Base-by-base conservation (phyloP, 2,113 vertebrate genomes). In the Campylorhamphus procurvoides region DNA sequence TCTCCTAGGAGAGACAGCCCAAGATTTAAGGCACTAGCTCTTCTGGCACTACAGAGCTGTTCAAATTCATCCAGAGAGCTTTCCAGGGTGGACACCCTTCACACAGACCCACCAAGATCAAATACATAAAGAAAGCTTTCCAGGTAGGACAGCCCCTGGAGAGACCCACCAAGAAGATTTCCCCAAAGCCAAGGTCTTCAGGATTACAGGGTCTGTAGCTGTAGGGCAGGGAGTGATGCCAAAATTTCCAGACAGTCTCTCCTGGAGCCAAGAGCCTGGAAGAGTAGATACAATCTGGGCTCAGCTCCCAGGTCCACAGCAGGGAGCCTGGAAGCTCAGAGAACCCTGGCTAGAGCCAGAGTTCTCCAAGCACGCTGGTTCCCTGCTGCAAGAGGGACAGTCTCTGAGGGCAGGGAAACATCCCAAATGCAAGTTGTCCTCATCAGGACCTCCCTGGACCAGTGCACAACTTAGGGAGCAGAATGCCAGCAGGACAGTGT, bases 231-330 rank as follows among this genome's bases (percentile, higher is more conserved):
- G 89, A 96, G 18, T 5, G 18, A 66, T 91, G 96, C 96, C 96
- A 95, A 29, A 84, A 84, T 84, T 96, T 96, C 77, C 96, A 97
- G 95, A 96, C 96, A 89, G 91, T 33, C 46, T 95, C 77, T 96
- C 44, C n/a, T 76, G 89, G 66, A 95, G 96, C 96, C 96, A 97
- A 92, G 84, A 95, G 77, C 84, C 80, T 97, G 91, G 86, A 96
- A 96, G 89, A 94, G 89, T 44, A 93, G 95, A 94, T 96, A 89
- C 35, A 94, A 96, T 84, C 91, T 97, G 94, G 96, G 96, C 96
- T 96, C 84, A 79, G 93, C 53, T 97, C 95, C 96, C 95, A 89
- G 81, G 77, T 93, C 93, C 91, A 73, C 95, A 96, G 87, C 89
- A 92, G 96, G 95, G 84, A 96, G 33, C 81, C 66, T 97, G 93